Conservation (phyloP, 2,113 vertebrate species). For the Tichodroma muraria region DNA sequence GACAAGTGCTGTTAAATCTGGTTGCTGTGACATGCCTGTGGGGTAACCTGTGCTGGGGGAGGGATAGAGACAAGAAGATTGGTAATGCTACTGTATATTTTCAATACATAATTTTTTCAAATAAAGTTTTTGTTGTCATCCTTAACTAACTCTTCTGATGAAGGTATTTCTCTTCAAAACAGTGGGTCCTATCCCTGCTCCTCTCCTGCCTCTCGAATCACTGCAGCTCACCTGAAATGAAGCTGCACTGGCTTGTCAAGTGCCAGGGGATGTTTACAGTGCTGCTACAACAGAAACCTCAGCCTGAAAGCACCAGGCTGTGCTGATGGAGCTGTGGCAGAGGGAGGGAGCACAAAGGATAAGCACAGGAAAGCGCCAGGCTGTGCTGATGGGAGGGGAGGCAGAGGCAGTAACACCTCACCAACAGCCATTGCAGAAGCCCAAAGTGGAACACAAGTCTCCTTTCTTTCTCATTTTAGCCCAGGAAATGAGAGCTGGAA, state of each 20-base stretch:
- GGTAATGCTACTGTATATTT: slow-evolving; percentile 72
- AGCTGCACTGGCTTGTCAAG: neutral
- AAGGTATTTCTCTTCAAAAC: neutral
- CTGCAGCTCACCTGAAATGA: neutral
- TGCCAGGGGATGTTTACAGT: neutral
- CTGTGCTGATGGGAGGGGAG: neutral
- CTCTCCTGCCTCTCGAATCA: neutral
- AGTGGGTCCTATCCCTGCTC: neutral
- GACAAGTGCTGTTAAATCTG: slow-evolving; percentile 18
- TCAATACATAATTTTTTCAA: slow-evolving; percentile 75
- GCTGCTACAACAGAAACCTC: neutral
- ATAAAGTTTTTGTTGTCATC: slow-evolving; percentile 69
- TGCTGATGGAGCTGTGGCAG: neutral
- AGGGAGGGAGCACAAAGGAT: neutral
- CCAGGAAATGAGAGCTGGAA: neutral
- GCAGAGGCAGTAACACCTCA: neutral
- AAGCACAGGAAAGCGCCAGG: neutral
- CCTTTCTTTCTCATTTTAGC: neutral
- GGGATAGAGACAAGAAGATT: neutral
- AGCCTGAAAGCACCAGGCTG: neutral
- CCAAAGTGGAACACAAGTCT: neutral
- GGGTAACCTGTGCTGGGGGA: slow-evolving; percentile 47
- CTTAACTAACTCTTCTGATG: slow-evolving; percentile 13
- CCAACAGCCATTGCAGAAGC: neutral
- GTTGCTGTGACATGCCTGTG: slow-evolving; percentile 35